phyloP scores from a whole-genome alignment of 2,888 invertebrate species.

The Ramazzottius varieornatus region DNA sequence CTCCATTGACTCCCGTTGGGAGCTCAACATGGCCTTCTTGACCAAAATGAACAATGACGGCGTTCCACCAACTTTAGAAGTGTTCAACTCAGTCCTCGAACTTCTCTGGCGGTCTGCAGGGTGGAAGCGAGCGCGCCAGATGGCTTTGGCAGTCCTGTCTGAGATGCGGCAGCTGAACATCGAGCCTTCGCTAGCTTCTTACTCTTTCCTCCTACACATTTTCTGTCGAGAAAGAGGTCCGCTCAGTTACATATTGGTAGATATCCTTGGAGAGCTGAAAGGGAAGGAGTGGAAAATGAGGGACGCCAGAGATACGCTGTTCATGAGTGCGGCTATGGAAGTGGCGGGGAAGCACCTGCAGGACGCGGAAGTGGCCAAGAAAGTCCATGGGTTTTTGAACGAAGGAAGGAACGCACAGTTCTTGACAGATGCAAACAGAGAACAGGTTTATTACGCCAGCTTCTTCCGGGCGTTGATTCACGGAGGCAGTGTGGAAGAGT shows the following conservation, averaged over 20 bases:
- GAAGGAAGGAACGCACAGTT: neutral
- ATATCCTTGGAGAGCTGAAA: neutral
- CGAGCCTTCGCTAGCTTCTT: neutral
- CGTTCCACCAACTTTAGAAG: neutral
- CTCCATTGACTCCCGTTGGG: neutral
- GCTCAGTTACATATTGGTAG: neutral
- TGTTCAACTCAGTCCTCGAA: neutral
- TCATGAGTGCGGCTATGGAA: neutral
- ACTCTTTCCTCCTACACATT: neutral
- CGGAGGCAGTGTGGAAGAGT: neutral
- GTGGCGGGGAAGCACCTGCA: neutral
- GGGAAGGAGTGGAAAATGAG: neutral
- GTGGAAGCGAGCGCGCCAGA: neutral
- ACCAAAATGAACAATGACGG: neutral
- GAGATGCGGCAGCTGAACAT: neutral
- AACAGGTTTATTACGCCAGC: neutral
- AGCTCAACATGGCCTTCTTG: neutral
- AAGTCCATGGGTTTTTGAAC: neutral
- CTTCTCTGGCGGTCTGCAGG: neutral
- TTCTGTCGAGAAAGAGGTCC: slow-evolving; percentile 3
- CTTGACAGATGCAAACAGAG: neutral
- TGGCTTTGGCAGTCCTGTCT: neutral
- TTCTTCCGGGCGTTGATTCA: neutral
- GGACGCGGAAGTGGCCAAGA: neutral
- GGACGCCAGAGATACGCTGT: neutral